Percentiles rank a stretch among this genome's conserved stretches.
phyloP scores from a whole-genome alignment of 2,888 invertebrate species.

The Zootermopsis nevadensis region DNA sequence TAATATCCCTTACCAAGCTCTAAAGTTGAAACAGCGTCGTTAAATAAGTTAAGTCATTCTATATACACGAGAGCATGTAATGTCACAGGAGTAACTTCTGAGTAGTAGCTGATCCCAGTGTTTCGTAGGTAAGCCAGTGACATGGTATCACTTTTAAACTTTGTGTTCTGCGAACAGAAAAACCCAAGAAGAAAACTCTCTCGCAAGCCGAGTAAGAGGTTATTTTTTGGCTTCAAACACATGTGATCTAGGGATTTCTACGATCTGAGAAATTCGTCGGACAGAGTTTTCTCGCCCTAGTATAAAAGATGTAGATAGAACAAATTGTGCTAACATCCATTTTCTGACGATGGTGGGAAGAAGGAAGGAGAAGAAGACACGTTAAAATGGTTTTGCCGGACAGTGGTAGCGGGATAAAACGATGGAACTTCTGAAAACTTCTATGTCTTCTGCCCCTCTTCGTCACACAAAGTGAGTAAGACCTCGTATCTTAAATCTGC shows the following conservation, averaged over 20 bases:
- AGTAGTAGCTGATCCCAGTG: too few relatives aligned
- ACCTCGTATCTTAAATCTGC: constrained; percentile 22
- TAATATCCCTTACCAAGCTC: too few relatives aligned
- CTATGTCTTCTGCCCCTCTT: background rate
- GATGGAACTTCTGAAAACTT: constrained; percentile 1
- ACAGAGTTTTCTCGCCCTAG: constrained; percentile 1
- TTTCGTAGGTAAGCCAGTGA: too few relatives aligned
- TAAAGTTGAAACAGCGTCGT: too few relatives aligned
- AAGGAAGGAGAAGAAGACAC: background rate
- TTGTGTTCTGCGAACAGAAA: too few relatives aligned
- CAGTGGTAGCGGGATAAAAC: background rate
- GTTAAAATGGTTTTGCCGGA: constrained; percentile 20
- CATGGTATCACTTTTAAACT: too few relatives aligned
- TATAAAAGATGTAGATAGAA: constrained; percentile 32
- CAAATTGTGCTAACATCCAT: constrained; percentile 15
- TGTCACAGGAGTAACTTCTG: too few relatives aligned
- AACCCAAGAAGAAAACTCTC: background rate
- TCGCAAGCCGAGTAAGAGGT: background rate
- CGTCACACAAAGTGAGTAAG: constrained; percentile 20
- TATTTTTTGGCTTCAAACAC: background rate
- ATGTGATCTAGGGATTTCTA: background rate
- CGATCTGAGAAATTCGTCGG: background rate
- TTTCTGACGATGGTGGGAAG: constrained; percentile 4
- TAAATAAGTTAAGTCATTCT: too few relatives aligned
- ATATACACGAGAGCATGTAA: too few relatives aligned